Percentiles rank a stretch among this genome's conserved stretches.
These are phyloP conservation scores for Petroica traversi DNA, from an alignment of 2,113 vertebrate genomes.

Conservation along the genomic window DNA sequence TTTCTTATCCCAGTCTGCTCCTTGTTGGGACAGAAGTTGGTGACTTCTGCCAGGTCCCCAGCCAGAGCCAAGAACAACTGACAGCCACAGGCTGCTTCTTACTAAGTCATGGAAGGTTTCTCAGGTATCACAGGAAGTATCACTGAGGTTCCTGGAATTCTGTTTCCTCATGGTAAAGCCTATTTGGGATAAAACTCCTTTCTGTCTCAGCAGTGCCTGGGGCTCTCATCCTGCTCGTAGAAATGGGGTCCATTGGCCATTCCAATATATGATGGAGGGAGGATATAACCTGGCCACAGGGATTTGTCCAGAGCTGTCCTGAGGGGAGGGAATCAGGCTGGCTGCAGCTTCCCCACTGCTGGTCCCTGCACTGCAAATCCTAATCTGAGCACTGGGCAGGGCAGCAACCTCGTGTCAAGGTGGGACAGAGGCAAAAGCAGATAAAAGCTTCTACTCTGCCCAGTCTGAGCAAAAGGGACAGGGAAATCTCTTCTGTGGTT, in stretches of 20 bases:
- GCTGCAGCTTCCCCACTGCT: background rate
- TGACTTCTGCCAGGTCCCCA: background rate
- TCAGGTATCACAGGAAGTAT: background rate
- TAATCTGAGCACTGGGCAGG: background rate
- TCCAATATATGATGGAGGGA: background rate
- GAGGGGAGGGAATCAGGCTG: background rate
- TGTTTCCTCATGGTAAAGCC: background rate
- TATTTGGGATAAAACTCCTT: background rate
- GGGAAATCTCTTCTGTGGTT: background rate
- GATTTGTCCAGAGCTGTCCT: background rate
- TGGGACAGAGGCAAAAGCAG: background rate
- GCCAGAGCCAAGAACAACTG: background rate
- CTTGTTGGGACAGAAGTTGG: background rate
- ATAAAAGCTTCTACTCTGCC: background rate
- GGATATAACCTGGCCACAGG: too few relatives aligned
- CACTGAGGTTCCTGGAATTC: background rate
- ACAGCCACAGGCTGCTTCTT: background rate
- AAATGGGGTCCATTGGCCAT: background rate
- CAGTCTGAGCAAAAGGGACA: background rate
- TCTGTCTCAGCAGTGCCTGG: background rate
- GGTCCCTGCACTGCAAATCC: background rate
- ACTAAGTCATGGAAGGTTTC: background rate
- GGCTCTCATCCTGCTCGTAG: background rate
- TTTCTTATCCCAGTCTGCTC: background rate
- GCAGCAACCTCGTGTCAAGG: background rate